Evolutionary conservation across 2,113 vertebrate genomes (phyloP).

Genomic region (Trichechus manatus): DNA sequence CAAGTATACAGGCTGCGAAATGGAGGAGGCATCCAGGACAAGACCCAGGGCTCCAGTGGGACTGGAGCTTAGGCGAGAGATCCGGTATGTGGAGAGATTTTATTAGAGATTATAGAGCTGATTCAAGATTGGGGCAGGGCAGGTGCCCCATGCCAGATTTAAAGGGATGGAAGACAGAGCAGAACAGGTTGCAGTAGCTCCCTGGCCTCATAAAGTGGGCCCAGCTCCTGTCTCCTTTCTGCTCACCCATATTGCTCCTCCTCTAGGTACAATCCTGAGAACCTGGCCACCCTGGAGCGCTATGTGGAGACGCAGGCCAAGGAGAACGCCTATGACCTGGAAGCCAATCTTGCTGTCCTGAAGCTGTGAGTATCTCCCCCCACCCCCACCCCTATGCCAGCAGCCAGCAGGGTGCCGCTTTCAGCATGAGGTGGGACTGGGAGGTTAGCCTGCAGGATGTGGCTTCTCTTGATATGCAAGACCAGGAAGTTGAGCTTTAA

Average conservation of each 20-base stretch:
- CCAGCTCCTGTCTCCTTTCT: neutral
- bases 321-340: conserved; percentile 95
- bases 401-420: neutral
- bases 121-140: neutral
- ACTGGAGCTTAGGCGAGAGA: neutral
- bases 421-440: fast-evolving
- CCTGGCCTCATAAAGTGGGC: neutral
- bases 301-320: conserved; percentile 95
- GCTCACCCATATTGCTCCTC: neutral
- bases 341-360: conserved; percentile 95
- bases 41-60: neutral
- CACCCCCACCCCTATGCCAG: neutral
- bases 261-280: conserved; percentile 95
- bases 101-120: neutral
- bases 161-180: neutral
- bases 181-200: neutral
- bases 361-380: conserved; percentile 91
- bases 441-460: neutral
- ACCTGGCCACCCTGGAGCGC: conserved; percentile 93
- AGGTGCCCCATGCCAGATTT: neutral
- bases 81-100: neutral
- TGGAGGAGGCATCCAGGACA: neutral
- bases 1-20: neutral
- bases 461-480: neutral
- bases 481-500: neutral